Percentiles rank a stretch among this genome's conserved stretches.
Evolutionary conservation across 2,797 vertebrate species (phyloP).

Genomic region (Megaceryle alcyon): DNA sequence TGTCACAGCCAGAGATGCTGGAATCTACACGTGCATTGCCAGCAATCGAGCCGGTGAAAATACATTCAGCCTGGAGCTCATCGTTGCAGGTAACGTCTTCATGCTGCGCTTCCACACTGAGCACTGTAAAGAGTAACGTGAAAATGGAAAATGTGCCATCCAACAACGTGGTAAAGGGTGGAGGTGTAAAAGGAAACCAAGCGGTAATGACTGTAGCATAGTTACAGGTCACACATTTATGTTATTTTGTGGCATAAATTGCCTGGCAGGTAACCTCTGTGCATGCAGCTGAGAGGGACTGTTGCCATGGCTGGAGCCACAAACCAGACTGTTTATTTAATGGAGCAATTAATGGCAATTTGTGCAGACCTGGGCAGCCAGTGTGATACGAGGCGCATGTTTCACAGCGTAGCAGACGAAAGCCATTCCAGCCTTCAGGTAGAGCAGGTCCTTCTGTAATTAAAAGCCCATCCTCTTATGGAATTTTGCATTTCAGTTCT

Average conservation of each 20-base stretch:
- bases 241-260: accelerated
- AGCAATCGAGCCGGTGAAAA: conserved; percentile 97
- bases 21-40: conserved; percentile 95
- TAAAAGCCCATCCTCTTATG: neutral
- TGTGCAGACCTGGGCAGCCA: neutral
- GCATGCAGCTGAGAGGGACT: neutral
- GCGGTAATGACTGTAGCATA: neutral
- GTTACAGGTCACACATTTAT: neutral
- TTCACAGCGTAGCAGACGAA: neutral
- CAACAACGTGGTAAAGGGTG: neutral
- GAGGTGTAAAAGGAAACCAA: neutral
- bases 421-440: neutral
- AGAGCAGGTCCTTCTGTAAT: neutral
- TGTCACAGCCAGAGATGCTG: conserved; percentile 90
- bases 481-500: neutral
- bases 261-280: neutral
- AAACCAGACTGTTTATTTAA: neutral
- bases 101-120: neutral
- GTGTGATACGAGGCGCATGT: accelerated
- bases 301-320: neutral
- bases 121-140: neutral
- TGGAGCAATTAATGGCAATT: neutral
- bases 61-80: conserved; percentile 96
- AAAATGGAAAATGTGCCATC: neutral
- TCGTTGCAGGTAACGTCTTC: conserved; percentile 88